Base-by-base conservation (phyloP, 53 echinoderm and acorn worm genomes). In the Paelopatides confundens region DNA sequence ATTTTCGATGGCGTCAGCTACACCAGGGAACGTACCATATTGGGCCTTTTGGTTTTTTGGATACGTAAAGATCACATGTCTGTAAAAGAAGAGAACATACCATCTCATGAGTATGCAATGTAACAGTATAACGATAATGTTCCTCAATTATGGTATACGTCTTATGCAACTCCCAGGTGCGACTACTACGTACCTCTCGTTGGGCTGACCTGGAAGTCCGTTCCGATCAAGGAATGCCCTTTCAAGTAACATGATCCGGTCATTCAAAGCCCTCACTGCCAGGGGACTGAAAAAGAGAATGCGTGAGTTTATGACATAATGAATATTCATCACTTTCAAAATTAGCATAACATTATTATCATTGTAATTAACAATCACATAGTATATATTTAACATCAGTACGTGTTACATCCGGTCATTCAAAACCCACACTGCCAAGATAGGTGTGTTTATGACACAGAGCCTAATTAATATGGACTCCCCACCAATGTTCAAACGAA, bases 231-330 rank as follows among this genome's bases (percentile, higher is more conserved):
- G 63, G 18, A 93, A 93, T n/a, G 93, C 82, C n/a, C 90, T 82
- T 33, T 93, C 93, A 13, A 93, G 87, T 46, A 82, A 37, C 87
- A 90, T 90, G 76, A 93, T 51, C 35, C 87, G 74, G 32, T 93
- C 93, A 63, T 93, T 90, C 27, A 89, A 38, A 31, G 58, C 79
- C n/a, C 89, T 70, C 39, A 92, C 93, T 35, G 89, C 82, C 17
- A 93, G 51, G 23, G 77, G 68, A 40, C 93, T 93, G 53, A 11
- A 58, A 31, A 34, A 58, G 23, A n/a, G 5, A 68, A 36, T 14
- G 49, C 2, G 30, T 54, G 29, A 51, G 67, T 34, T 26, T 18
- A 0, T 67, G 31, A 63, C 14, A 26, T 27, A 26, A 7, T 8
- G 12, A 63, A 63, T 63, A 63, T 27, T 63, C 24, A 63, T 63